A percentile compares a stretch with the other conserved stretches of the same genome.
These are phyloP conservation scores for Anguilla marmorata DNA, from an alignment of 2,797 vertebrate genomes.

Conservation along the genomic window DNA sequence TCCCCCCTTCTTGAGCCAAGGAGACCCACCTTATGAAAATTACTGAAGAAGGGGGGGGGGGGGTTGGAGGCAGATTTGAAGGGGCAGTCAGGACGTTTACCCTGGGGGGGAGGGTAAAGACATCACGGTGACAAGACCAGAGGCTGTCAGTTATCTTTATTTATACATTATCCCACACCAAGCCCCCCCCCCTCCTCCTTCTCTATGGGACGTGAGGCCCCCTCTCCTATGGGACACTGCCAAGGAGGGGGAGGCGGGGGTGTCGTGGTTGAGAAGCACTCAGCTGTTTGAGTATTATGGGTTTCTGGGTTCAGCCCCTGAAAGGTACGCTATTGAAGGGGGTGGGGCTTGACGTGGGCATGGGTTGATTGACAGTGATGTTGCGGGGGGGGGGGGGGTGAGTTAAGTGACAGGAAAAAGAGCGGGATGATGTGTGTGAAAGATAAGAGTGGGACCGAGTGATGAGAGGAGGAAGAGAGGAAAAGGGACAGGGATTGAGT, in stretches of 20 bases:
- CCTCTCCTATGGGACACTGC: slow-evolving; percentile 14
- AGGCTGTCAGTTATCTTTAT: slow-evolving; percentile 72
- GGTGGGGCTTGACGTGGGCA: neutral
- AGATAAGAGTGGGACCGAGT: slow-evolving; percentile 33
- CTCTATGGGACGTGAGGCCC: slow-evolving; percentile 2
- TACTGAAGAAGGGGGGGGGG: neutral
- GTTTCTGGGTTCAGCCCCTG: neutral
- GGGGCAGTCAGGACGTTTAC: neutral
- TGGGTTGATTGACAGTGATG: neutral
- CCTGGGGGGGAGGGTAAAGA: slow-evolving; percentile 15
- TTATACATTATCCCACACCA: slow-evolving; percentile 73
- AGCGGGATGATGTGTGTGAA: slow-evolving; percentile 26
- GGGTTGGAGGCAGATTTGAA: neutral
- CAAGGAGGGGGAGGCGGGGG: neutral
- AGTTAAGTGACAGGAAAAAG: neutral
- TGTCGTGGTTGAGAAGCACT: neutral
- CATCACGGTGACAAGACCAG: neutral
- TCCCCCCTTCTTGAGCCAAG: neutral
- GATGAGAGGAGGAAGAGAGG: slow-evolving; percentile 28
- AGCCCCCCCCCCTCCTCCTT: slow-evolving; percentile 49
- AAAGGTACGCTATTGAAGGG: neutral
- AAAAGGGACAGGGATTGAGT: slow-evolving; percentile 30
- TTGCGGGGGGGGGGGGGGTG: neutral
- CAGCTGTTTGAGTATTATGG: neutral
- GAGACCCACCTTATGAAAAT: slow-evolving; percentile 8